Percentiles rank a stretch among this genome's conserved stretches.
Evolutionary conservation across 2,888 invertebrate genomes (phyloP).

Genomic region (Disparrhopalites patrizii): DNA sequence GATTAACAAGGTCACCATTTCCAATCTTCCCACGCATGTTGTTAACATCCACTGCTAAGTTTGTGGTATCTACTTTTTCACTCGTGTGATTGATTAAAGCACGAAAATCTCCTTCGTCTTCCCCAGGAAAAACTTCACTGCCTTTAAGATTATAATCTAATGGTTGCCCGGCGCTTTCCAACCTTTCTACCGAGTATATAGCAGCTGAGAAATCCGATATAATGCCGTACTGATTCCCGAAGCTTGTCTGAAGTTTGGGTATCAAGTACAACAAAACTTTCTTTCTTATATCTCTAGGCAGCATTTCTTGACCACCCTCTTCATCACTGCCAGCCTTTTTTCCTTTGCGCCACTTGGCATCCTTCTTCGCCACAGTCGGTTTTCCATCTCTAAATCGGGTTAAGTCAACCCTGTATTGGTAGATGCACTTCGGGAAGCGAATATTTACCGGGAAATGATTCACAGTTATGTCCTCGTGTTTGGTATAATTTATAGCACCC

Average conservation of each 20-base stretch:
- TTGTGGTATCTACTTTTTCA: slow-evolving; percentile 18
- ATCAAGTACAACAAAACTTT: slow-evolving; percentile 4
- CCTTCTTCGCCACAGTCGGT: not conserved
- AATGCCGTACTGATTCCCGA: slow-evolving; percentile 15
- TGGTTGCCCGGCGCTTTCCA: not conserved
- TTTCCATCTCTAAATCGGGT: not conserved
- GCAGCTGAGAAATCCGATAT: slow-evolving; percentile 25
- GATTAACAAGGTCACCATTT: slow-evolving; percentile 11
- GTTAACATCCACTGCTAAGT: slow-evolving; percentile 15
- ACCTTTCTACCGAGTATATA: slow-evolving; percentile 17
- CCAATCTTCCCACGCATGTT: slow-evolving; percentile 11
- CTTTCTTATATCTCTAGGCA: slow-evolving; percentile 16
- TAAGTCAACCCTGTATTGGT: slow-evolving; percentile 18
- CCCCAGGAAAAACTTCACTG: slow-evolving; percentile 1
- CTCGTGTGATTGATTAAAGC: not conserved
- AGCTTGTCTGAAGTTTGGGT: not conserved
- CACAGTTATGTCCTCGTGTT: not conserved
- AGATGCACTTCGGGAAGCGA: slow-evolving; percentile 16
- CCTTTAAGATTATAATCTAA: slow-evolving; percentile 14
- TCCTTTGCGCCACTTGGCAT: not conserved
- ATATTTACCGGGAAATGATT: slow-evolving; percentile 24
- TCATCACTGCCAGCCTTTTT: not conserved
- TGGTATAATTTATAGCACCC: not conserved
- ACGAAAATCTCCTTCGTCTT: not conserved
- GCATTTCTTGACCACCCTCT: not conserved